Evolutionary conservation across 2,113 vertebrate genomes (phyloP), one percentile per base, ranked within the genome.

Genomic region (Menidia beryllina): DNA sequence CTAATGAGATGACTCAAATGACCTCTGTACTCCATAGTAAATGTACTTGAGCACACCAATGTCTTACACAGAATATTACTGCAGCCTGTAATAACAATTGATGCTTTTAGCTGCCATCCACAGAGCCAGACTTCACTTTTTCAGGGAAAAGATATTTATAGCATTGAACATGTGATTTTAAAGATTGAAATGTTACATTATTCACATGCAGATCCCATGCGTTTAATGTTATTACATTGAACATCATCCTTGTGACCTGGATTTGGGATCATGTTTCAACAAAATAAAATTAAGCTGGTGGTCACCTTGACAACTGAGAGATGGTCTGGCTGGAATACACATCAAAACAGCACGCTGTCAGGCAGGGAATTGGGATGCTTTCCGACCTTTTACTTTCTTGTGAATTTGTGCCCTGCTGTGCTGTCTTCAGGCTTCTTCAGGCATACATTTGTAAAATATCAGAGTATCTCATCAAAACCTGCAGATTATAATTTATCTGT

Each of bases 391-490:
- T 20, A n/a, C 47, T 65, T 76, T 62, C 12, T 58, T 20, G 59
- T 66, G n/a, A n/a, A n/a, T n/a, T n/a, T n/a, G n/a, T n/a, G n/a
- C n/a, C n/a, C n/a, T n/a, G n/a, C n/a, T n/a, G 57, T 19, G 48
- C 34, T 75, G 64, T 70, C 81, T 85, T 70, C 59, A 59, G 67
- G 43, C 39, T 36, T 27, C n/a, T 45, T 43, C n/a, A n/a, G n/a
- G n/a, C n/a, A 41, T 41, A 5, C 17, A 11, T 15, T 15, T 1
- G 4, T 11, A 1, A 41, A 41, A 15, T 41, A 41, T 41, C 1
- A 4, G 14, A 39, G 38, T 12, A 3, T 11, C 14, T 2, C 9
- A 39, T 15, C 4, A 41, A 8, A 41, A 41, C 1, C 36, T 39
- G 34, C 7, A 39, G 7, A 41, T 15, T 41, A 5, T 41, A 8